Conservation (phyloP, 2,888 invertebrate species). For the Periphyllus acericola region DNA sequence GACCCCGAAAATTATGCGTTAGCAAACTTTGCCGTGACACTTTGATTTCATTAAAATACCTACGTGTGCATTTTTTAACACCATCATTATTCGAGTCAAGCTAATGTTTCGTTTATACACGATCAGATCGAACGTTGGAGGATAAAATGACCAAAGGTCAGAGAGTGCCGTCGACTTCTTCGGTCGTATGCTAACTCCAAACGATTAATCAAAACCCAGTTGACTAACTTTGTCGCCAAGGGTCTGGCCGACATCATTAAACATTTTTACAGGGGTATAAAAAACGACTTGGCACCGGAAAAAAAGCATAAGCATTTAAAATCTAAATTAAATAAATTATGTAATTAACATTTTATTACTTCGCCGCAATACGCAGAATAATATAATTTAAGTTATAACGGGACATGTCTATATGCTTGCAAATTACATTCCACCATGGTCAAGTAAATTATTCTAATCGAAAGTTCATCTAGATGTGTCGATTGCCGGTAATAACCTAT, state of each 20-base stretch:
- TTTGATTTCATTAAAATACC: neutral
- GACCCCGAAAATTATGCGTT: neutral
- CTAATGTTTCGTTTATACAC: neutral
- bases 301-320: neutral
- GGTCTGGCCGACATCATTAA: constrained; percentile 29
- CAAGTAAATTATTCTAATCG: neutral
- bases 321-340: neutral
- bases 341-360: neutral
- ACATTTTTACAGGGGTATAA: neutral
- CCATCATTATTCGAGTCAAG: neutral
- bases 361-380: neutral
- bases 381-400: neutral
- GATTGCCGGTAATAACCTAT: no score
- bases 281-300: neutral
- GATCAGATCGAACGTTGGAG: neutral
- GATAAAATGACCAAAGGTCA: constrained; percentile 10
- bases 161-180: neutral
- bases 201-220: constrained; percentile 49
- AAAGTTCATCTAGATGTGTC: no score
- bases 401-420: neutral
- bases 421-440: neutral
- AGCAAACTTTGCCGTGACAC: neutral
- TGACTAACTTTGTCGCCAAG: constrained; percentile 24
- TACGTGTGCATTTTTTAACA: neutral
- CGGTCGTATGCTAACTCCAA: neutral